Evolutionary conservation across 2,888 invertebrate species (phyloP).

Genomic region (Leptopilina drosophilae): DNA sequence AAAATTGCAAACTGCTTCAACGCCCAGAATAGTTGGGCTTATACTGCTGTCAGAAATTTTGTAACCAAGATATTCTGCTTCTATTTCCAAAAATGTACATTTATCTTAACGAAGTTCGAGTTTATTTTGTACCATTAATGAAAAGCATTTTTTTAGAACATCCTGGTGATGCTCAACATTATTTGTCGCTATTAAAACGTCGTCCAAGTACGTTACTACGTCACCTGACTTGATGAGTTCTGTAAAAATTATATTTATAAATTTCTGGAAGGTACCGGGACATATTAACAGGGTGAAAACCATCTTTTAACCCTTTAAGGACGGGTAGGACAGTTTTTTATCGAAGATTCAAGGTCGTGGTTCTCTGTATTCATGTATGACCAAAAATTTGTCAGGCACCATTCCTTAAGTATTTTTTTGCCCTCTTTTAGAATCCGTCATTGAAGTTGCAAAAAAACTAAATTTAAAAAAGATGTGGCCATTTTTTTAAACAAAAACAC

Average conservation of each 20-base stretch:
- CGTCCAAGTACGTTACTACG: neutral
- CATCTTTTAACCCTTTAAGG: neutral
- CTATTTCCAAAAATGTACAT: neutral
- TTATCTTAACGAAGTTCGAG: slow-evolving; percentile 9
- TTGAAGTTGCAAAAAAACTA: no score
- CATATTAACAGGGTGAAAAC: neutral
- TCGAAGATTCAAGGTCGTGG: no score
- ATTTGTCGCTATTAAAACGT: neutral
- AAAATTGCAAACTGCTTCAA: neutral
- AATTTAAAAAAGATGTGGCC: no score
- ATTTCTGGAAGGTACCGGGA: no score
- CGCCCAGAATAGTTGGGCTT: neutral
- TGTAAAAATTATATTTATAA: neutral
- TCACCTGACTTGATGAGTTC: neutral
- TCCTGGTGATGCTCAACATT: neutral
- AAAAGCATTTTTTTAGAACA: neutral
- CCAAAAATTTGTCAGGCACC: no score
- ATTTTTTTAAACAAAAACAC: no score
- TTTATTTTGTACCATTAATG: neutral
- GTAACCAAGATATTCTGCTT: neutral
- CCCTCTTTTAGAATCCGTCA: no score
- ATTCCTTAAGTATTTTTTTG: no score
- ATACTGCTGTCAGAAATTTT: neutral
- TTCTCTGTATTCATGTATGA: no score
- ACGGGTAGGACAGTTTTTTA: neutral